Evolutionary conservation across 2,113 vertebrate genomes (phyloP).

Genomic region (Mesocricetus auratus): DNA sequence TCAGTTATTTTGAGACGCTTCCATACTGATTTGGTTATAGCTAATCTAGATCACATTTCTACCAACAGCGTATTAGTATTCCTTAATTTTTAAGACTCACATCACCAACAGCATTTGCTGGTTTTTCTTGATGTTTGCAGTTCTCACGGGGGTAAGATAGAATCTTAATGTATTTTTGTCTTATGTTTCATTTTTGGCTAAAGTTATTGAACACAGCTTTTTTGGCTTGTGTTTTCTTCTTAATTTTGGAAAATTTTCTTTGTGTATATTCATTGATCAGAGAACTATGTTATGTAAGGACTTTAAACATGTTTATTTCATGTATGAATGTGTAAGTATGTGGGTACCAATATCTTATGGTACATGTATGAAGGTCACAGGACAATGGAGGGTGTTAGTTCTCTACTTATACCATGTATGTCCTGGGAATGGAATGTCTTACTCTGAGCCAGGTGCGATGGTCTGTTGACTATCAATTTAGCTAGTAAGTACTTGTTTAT

Average conservation of each 20-base stretch:
- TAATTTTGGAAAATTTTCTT: neutral
- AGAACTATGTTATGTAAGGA: too few relatives aligned
- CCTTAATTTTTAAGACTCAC: neutral
- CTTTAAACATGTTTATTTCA: neutral
- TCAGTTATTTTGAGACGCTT: neutral
- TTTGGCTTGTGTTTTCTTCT: neutral
- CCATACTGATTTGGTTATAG: neutral
- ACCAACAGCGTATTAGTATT: neutral
- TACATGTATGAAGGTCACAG: neutral
- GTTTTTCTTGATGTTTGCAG: neutral
- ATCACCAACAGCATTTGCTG: neutral
- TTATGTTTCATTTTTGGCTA: neutral
- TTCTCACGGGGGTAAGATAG: neutral
- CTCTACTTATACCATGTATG: neutral
- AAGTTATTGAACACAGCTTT: neutral
- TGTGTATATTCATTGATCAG: neutral
- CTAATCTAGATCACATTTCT: neutral
- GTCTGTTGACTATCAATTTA: too few relatives aligned
- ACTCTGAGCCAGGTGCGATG: neutral
- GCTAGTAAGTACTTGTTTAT: neutral
- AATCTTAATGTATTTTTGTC: neutral
- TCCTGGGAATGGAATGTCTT: neutral
- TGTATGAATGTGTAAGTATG: neutral
- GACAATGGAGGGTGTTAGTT: neutral
- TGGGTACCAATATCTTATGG: neutral